Base-by-base conservation (phyloP, 2,888 invertebrate genomes). In the Linhomoeus sp. region DNA sequence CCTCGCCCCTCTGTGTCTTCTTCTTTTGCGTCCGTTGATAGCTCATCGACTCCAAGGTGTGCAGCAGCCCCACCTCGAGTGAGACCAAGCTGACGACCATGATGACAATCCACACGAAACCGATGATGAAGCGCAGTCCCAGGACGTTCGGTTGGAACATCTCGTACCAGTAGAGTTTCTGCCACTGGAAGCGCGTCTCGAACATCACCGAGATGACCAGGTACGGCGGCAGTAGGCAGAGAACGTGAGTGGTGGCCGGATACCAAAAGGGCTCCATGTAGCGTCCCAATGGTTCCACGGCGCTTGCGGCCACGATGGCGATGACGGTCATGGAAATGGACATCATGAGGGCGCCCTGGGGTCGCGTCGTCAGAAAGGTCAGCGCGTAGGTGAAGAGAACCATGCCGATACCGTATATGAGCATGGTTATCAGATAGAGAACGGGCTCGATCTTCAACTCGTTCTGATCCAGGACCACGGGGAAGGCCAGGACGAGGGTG, bases 31-130 rank as follows among this genome's bases (percentile, higher is more conserved):
- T n/a, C n/a, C n/a, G n/a, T n/a, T n/a, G n/a, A n/a, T n/a, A n/a
- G n/a, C n/a, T n/a, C n/a, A n/a, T n/a, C n/a, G n/a, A n/a, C n/a
- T n/a, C n/a, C n/a, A n/a, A n/a, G n/a, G n/a, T n/a, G n/a, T n/a
- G n/a, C n/a, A n/a, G n/a, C n/a, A n/a, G n/a, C n/a, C n/a, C n/a
- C n/a, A n/a, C n/a, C n/a, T n/a, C n/a, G n/a, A n/a, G n/a, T n/a
- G n/a, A n/a, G n/a, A n/a, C n/a, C n/a, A n/a, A 65, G 56, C 69
- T 71, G 24, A 74, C 53, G 29, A 66, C 60, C 52, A 73, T 68
- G 3, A 74, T 73, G 9, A 74, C 72, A 23, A 69, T 12, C 14
- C 40, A 24, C 15, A 7, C 14, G 9, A 38, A 20, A 20, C 39
- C 14, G 39, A 22, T 26, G 45, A 63, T 63, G 58, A 67, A 66